Percentiles rank a stretch among this genome's conserved stretches.
Conservation (phyloP, 2,113 vertebrate species). For the Leptosomus discolor region DNA sequence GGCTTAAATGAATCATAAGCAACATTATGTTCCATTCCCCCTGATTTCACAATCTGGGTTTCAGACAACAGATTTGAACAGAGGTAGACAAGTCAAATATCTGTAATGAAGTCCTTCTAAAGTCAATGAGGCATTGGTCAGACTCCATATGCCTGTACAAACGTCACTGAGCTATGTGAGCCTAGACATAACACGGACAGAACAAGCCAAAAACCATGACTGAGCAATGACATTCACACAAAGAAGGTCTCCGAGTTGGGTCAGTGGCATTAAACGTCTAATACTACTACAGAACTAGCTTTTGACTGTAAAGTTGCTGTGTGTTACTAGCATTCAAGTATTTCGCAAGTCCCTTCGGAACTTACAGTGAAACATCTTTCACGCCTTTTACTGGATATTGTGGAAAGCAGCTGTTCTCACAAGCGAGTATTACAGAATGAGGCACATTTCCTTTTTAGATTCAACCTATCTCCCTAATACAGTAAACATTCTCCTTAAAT, state of each 20-base stretch:
- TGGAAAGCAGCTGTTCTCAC: background rate
- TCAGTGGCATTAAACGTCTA: background rate
- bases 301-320: background rate
- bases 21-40: background rate
- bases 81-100: background rate
- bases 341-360: background rate
- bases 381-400: background rate
- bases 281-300: background rate
- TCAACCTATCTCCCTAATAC: background rate
- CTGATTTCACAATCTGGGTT: background rate
- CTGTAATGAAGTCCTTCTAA: accelerated
- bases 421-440: background rate
- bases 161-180: background rate
- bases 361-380: background rate
- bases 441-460: background rate
- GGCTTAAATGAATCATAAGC: background rate
- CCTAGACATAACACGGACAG: accelerated
- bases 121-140: background rate
- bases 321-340: background rate
- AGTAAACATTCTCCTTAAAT: background rate
- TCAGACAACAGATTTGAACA: background rate
- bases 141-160: background rate
- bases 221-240: background rate
- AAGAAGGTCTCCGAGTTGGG: background rate
- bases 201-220: background rate